phyloP scores from a whole-genome alignment of 1,140 invertebrate species.

The Metopolophium dirhodum region DNA sequence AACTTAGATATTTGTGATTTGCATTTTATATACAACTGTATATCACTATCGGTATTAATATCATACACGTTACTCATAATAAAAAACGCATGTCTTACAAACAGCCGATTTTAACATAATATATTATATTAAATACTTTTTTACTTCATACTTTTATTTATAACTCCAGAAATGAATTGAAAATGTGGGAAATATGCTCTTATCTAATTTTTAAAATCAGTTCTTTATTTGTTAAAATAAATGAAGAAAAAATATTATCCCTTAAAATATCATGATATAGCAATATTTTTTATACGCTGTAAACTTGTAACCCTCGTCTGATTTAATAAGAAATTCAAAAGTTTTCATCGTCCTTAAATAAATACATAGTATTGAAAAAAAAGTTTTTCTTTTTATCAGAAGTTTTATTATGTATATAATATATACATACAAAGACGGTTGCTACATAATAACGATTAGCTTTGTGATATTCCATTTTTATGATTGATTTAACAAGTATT shows the following conservation, averaged over 20 bases:
- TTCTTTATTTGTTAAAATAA: constrained; percentile 6
- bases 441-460: not conserved
- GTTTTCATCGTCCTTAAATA: constrained; percentile 10
- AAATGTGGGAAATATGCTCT: not conserved
- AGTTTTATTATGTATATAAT: not conserved
- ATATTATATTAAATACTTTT: not conserved
- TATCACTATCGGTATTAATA: not conserved
- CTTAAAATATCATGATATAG: not conserved
- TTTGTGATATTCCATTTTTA: not conserved
- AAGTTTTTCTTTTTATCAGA: constrained; percentile 20
- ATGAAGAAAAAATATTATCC: not conserved
- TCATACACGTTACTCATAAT: not conserved
- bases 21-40: not conserved
- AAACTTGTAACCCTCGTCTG: not conserved
- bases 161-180: not conserved
- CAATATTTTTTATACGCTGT: not conserved
- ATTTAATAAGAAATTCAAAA: constrained; percentile 27
- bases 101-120: not conserved
- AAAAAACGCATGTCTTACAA: not conserved
- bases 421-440: not conserved
- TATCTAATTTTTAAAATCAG: constrained; percentile 11
- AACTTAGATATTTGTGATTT: not conserved
- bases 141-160: not conserved
- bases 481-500: not conserved
- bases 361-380: not conserved